These are phyloP conservation scores for Nomada fucata DNA, from an alignment of 2,888 invertebrate species.

Conservation along the genomic window DNA sequence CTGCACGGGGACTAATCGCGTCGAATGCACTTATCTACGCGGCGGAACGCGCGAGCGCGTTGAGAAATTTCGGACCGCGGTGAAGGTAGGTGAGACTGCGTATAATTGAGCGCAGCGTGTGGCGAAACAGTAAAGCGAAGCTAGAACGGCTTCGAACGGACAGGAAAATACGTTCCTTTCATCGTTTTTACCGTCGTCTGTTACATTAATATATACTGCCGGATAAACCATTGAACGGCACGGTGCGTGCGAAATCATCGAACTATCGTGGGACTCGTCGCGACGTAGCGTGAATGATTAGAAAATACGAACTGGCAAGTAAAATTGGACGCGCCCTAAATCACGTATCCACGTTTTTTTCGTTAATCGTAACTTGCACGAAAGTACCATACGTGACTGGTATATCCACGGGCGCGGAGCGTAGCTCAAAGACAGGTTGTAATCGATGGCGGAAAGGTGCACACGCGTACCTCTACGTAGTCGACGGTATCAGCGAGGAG, in stretches of 20 bases:
- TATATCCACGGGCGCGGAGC: conserved; percentile 16
- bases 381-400: conserved; percentile 24
- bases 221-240: too few species aligned
- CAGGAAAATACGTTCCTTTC: too few species aligned
- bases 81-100: too few species aligned
- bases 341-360: not conserved
- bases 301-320: not conserved
- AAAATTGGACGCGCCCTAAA: not conserved
- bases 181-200: too few species aligned
- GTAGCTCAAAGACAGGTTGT: conserved; percentile 38
- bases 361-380: conserved; percentile 15
- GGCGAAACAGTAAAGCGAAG: too few species aligned
- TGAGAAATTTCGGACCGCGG: not conserved
- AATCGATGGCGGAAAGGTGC: conserved; percentile 56
- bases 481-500: conserved; percentile 40
- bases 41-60: not conserved
- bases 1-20: conserved; percentile 23
- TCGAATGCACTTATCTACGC: not conserved
- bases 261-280: too few species aligned
- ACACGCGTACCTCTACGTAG: conserved; percentile 37
- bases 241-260: too few species aligned
- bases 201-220: too few species aligned
- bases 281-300: too few species aligned
- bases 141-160: too few species aligned
- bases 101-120: too few species aligned